Percentiles rank a stretch among this genome's conserved stretches.
Evolutionary conservation across 92 coral and sea anemone genomes (phyloP).

Genomic region (Bergia sp.): DNA sequence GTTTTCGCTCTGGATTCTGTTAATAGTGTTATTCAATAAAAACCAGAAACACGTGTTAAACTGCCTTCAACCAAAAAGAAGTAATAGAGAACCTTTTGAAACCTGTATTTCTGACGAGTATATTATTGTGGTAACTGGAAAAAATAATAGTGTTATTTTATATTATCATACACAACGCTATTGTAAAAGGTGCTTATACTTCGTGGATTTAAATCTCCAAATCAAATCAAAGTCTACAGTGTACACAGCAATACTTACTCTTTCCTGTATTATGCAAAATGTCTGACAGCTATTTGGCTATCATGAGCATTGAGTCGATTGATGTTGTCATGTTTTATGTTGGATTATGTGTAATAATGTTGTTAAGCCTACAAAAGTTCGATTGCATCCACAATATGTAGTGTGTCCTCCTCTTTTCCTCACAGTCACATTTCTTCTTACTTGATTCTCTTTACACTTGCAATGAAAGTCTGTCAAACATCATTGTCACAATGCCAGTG

Average conservation of each 20-base stretch:
- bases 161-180: not conserved
- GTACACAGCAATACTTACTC: not conserved
- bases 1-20: too few relatives aligned
- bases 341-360: too few relatives aligned
- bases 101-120: not conserved
- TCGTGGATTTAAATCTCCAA: not conserved
- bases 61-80: not conserved
- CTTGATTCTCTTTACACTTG: not conserved
- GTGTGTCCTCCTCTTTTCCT: too few relatives aligned
- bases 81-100: not conserved
- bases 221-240: not conserved
- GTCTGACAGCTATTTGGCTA: not conserved
- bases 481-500: too few relatives aligned
- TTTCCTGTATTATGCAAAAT: not conserved
- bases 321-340: too few relatives aligned
- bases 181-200: not conserved
- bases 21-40: too few relatives aligned
- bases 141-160: too few relatives aligned
- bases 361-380: too few relatives aligned
- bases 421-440: not conserved
- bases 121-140: too few relatives aligned
- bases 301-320: not conserved
- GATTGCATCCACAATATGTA: too few relatives aligned
- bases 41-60: too few relatives aligned
- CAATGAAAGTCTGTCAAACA: not conserved